phyloP scores from a whole-genome alignment of 2,797 vertebrate genomes.

The Gymnothorax reevesii region DNA sequence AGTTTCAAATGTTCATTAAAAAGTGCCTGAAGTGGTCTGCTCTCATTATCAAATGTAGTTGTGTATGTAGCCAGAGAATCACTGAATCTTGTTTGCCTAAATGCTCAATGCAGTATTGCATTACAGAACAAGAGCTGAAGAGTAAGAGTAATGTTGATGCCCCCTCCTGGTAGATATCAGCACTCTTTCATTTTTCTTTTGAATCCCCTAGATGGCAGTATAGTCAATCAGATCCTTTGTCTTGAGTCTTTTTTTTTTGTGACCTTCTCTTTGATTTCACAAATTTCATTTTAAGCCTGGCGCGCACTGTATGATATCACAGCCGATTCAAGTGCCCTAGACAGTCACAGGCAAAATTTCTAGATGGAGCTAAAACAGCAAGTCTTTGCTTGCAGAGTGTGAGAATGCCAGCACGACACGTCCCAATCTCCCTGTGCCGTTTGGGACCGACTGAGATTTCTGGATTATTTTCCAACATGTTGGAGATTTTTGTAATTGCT shows the following conservation, averaged over 20 bases:
- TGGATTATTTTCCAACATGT: too few relatives aligned
- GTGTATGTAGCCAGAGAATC: neutral
- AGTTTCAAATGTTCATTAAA: neutral
- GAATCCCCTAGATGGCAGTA: slow-evolving; percentile 44
- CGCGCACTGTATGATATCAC: too few relatives aligned
- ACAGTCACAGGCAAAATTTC: too few relatives aligned
- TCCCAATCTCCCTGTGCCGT: too few relatives aligned
- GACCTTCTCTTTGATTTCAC: neutral
- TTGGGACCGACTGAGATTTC: too few relatives aligned
- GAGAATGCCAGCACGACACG: too few relatives aligned
- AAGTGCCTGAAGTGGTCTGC: neutral
- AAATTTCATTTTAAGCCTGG: neutral
- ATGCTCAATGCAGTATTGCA: neutral
- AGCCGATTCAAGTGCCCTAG: too few relatives aligned
- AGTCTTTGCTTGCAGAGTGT: too few relatives aligned
- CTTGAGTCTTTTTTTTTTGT: neutral
- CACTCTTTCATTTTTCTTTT: neutral
- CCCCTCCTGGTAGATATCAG: neutral
- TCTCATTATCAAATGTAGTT: neutral
- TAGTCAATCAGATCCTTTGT: neutral
- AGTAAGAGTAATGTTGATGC: neutral
- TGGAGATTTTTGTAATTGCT: too few relatives aligned
- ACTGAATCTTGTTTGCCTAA: neutral
- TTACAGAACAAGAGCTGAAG: neutral
- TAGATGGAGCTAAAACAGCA: too few relatives aligned